Evolutionary conservation across 2,113 vertebrate species (phyloP), one percentile per base, ranked within the genome.

Genomic region (Trichomycterus rosablanca): DNA sequence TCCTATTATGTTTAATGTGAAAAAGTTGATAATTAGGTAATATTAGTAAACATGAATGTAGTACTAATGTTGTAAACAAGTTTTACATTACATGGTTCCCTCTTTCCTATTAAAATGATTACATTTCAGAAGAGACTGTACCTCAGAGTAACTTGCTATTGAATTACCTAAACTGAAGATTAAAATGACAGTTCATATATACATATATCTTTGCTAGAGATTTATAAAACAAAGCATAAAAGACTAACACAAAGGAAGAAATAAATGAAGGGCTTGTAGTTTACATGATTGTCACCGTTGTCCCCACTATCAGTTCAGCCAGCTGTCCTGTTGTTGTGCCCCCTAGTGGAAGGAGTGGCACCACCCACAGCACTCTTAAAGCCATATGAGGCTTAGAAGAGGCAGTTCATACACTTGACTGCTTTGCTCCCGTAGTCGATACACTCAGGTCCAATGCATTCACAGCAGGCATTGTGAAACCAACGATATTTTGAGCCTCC

Each of bases 391-490:
- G 11, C 42, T 94, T 84, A 99, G 77, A 97, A 92, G 76, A 97
- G 93, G 82, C 96, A 99, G 87, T 97, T 96, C 89, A 92, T 91
- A 77, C 96, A 99, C 71, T 96, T 96, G 67, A 98, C 95, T 5
- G 88, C 87, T 79, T 96, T 98, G 77, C 95, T 98, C 76, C 96
- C 96, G 0, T 99, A 99, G 83, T 99, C 95, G 22, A 97, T 86
- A 51, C 96, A 99, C 60, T 98, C 95, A 0, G 96, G 96, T 1
- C 96, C 96, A 1, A 99, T 89, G 68, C 96, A 99, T 80, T 99
- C 93, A 4, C 96, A 99, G 89, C 96, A 99, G 68, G 96, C 96
- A 20, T 99, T 99, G 82, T 99, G 96, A 72, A 99, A 99, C 96
- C 96, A 99, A 59, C 95, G 90, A 73, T 99, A 99, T 60, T 99